Base-by-base conservation (phyloP, 2,888 invertebrate genomes). In the Eudemis profundana region DNA sequence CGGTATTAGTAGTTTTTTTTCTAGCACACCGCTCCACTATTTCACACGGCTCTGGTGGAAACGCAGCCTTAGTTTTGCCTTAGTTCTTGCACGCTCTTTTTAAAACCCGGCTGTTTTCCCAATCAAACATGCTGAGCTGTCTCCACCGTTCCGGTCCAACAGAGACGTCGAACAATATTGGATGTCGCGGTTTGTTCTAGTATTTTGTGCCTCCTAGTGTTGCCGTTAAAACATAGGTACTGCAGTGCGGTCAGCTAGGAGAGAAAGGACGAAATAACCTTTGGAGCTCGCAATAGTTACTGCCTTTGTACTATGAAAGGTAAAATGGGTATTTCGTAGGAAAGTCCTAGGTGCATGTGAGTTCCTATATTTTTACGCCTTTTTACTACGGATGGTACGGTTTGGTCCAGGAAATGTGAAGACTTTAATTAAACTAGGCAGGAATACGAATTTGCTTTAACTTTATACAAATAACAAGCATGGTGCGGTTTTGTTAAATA, bases 101-200 rank as follows among this genome's bases (percentile, higher is more conserved):
- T n/a, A 27, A 27, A 15, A 10, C 10, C 2, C 19, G 44, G 12
- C 3, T 19, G 21, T 54, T 15, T 40, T 23, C 1, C 0, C 17
- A 4, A 59, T 1, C 38, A 14, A 54, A 19, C 0, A 47, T 17
- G 27, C 62, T 47, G 54, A 19, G 14, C 62, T 62, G 8, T 19
- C 23, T 4, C 1, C 27, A 1, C 4, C 7, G 62, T 40, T 21
- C 15, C 47, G 62, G 27, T 40, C 47, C 19, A 38, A 19, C 38
- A 40, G 62, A 19, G 19, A 19, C 38, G 62, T 54, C 54, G 62
- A 54, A 62, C 54, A 29, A 38, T 62, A 62, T 62, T 62, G 62
- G 54, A 62, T 62, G 54, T 62, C 54, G 62, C 42, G 62, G 62
- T 62, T 54, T 27, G 47, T 47, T 60, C 29, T 42, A 40, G 38